These are phyloP conservation scores for Pycnomerus fuliginosus DNA, from an alignment of 2,888 invertebrate genomes.

Conservation along the genomic window DNA sequence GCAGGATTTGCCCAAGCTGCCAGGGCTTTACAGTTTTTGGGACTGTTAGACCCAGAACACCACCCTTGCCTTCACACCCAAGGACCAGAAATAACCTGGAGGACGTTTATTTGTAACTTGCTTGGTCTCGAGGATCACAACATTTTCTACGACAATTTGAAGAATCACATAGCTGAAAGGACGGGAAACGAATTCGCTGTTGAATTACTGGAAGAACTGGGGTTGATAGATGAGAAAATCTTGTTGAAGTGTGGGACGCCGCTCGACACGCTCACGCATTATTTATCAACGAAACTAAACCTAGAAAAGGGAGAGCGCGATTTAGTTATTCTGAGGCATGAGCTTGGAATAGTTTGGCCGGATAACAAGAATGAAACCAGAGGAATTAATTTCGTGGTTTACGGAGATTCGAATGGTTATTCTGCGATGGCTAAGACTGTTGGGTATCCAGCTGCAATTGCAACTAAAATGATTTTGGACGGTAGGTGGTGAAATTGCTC, in stretches of 20 bases:
- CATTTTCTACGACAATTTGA: conserved; percentile 92
- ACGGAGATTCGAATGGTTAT: conserved; percentile 77
- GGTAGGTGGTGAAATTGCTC: too few species aligned
- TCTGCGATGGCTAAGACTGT: conserved; percentile 97
- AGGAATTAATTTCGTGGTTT: conserved; percentile 84
- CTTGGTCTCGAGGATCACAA: conserved; percentile 80
- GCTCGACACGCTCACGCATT: conserved; percentile 89
- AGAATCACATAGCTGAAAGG: conserved; percentile 76
- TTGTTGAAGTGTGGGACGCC: conserved; percentile 85
- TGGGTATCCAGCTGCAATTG: conserved; percentile 92
- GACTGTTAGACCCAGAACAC: conserved; percentile 81
- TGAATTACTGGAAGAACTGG: conserved; percentile 80
- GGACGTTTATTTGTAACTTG: conserved; percentile 77
- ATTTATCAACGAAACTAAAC: conserved; percentile 77
- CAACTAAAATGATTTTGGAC: conserved; percentile 95
- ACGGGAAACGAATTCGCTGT: conserved; percentile 71
- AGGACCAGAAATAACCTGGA: conserved; percentile 97
- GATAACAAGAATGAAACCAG: conserved; percentile 80
- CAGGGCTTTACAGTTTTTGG: conserved; percentile 82
- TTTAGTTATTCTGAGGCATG: conserved; percentile 90
- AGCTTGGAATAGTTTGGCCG: conserved; percentile 90
- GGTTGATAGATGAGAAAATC: conserved; percentile 79
- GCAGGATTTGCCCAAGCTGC: conserved; percentile 86
- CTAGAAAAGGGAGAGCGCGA: conserved; percentile 80
- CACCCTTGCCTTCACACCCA: conserved; percentile 91